These are phyloP conservation scores for human DNA, from an alignment of 2,113 vertebrate genomes.

Conservation along the genomic window GRCh38 chr6:148123501-148124000, in stretches of 20 bases:
- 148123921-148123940: not conserved
- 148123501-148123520: not conserved
- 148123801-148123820: not conserved
- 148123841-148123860: not conserved
- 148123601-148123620: not conserved
- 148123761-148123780: not conserved
- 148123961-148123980: not conserved
- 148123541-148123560: not conserved
- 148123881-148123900: not conserved
- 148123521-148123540: not conserved
- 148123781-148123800: not conserved
- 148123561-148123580: not conserved
- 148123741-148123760: not conserved
- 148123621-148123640: not conserved
- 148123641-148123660: not conserved
- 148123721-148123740: not conserved
- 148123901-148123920: not conserved
- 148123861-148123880: not conserved
- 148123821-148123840: not conserved
- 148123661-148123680: not conserved
- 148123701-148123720: not conserved
- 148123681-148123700: not conserved
- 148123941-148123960: not conserved
- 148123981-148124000: too few species aligned
- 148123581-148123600: not conserved